Percentiles rank a stretch among this genome's conserved stretches.
Conservation (phyloP, 1,140 invertebrate genomes). For the Drosophila suzukii region DNA sequence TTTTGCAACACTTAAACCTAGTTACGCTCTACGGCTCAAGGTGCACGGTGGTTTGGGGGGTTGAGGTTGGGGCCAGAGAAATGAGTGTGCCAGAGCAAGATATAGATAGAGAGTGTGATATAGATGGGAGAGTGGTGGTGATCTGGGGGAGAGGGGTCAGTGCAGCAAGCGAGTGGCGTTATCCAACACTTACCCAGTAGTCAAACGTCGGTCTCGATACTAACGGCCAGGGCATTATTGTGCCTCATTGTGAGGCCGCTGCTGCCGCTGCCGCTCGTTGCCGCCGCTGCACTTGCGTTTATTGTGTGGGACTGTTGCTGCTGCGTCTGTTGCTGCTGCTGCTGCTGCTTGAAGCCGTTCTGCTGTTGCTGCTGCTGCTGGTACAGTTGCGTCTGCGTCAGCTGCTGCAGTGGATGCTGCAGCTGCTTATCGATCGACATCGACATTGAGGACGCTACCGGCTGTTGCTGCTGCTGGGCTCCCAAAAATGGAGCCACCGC, state of each 20-base stretch:
- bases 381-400: constrained; percentile 48
- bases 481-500: constrained; percentile 84
- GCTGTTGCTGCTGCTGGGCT: constrained; percentile 59
- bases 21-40: constrained; percentile 29
- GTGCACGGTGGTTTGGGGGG: constrained; percentile 14
- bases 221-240: constrained; percentile 90
- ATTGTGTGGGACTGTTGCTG: constrained; percentile 57
- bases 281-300: constrained; percentile 47
- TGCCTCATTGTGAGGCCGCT: constrained; percentile 93
- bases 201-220: constrained; percentile 99
- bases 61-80: background rate
- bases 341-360: constrained; percentile 66
- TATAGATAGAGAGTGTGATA: constrained; percentile 20
- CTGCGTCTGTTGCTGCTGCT: constrained; percentile 36
- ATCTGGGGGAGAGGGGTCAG: background rate
- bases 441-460: constrained; percentile 43
- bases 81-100: constrained; percentile 18
- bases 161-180: constrained; percentile 37
- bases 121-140: background rate
- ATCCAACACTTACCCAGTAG: constrained; percentile 90
- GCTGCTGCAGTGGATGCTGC: constrained; percentile 45
- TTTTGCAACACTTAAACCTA: constrained; percentile 47
- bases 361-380: constrained; percentile 50
- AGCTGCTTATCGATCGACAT: constrained; percentile 53
- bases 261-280: constrained; percentile 87